Base-by-base conservation (phyloP, 2,888 invertebrate species). In the Drosophila heteroneura region DNA sequence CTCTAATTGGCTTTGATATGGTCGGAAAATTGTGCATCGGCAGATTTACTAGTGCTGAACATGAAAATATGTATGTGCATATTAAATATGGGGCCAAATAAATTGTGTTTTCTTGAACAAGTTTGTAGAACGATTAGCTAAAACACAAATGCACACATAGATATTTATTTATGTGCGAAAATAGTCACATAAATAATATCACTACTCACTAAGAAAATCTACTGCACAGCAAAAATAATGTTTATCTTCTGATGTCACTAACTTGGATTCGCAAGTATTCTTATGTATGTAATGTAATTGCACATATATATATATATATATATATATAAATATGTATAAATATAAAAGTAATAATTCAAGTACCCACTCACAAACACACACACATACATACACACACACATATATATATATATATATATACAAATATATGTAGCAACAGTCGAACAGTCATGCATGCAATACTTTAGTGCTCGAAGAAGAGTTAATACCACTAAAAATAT, bases 381-480 rank as follows among this genome's bases (percentile, higher is more conserved):
- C 28, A 6, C 32, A 26, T 6, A 41, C 5, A 28, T 5, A 28
- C 28, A 28, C 4, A 30, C 5, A 3, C n/a, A 30, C 22, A 10
- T 2, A 30, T 19, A 49, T 9, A 1, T 28, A 51, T 5, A 16
- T 47, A 47, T 19, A 19, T 6, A 47, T 19, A 19, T 4, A 32
- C 3, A 22, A 35, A 33, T 30, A n/a, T 35, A 57, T 57, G 56
- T 26, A n/a, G 28, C 51, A 33, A 33, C 37, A 68, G 32, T 37
- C 32, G 33, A 67, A 56, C 57, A 58, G 67, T 67, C 68, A 58
- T 30, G 26, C 44, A 59, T 56, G 44, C 44, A 59, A 22, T 44
- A 41, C 16, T 68, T 68, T 26, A 35, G 41, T 28, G 37, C 33
- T 30, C 16, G 41, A 19, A 52, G 10, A 70, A 35, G 35, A 30